These are phyloP conservation scores for Tenthredo distinguenda DNA, from an alignment of 2,888 invertebrate species.

Conservation along the genomic window DNA sequence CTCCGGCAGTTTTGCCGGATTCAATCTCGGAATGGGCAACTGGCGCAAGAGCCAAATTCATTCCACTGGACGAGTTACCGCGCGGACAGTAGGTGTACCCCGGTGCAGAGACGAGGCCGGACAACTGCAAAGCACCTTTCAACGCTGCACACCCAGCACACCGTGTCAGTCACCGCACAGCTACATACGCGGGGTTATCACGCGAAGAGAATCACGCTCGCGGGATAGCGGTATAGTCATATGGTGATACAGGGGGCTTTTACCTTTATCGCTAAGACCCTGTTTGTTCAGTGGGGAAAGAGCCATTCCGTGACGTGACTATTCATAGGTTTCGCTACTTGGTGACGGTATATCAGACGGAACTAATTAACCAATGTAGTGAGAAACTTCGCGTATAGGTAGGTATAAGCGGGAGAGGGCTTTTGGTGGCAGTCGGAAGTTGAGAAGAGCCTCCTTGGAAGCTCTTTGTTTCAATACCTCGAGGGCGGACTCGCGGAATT, in stretches of 20 bases:
- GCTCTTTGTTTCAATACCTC: constrained; percentile 37
- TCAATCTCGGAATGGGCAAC: constrained; percentile 69
- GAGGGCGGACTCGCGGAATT: constrained; percentile 35
- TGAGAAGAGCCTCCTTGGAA: constrained; percentile 18
- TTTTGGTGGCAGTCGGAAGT: background rate
- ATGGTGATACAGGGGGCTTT: background rate
- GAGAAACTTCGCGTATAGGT: background rate
- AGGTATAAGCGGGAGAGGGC: background rate
- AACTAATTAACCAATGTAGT: background rate
- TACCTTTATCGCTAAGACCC: constrained; percentile 9
- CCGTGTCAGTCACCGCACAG: background rate
- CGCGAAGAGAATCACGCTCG: background rate
- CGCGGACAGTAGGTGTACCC: background rate
- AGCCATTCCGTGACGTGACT: constrained; percentile 22
- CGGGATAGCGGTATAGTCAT: background rate
- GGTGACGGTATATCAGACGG: constrained; percentile 4
- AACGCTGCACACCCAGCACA: background rate
- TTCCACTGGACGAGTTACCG: constrained; percentile 62
- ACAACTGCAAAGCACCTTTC: constrained; percentile 33
- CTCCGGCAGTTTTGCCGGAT: constrained; percentile 66
- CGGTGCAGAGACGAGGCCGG: background rate
- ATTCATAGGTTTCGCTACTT: constrained; percentile 14
- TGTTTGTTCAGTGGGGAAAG: background rate
- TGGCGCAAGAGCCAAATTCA: constrained; percentile 64
- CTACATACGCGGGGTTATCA: background rate